Base-by-base conservation (phyloP, 2,113 vertebrate species). In the Brachypteracias leptosomus region DNA sequence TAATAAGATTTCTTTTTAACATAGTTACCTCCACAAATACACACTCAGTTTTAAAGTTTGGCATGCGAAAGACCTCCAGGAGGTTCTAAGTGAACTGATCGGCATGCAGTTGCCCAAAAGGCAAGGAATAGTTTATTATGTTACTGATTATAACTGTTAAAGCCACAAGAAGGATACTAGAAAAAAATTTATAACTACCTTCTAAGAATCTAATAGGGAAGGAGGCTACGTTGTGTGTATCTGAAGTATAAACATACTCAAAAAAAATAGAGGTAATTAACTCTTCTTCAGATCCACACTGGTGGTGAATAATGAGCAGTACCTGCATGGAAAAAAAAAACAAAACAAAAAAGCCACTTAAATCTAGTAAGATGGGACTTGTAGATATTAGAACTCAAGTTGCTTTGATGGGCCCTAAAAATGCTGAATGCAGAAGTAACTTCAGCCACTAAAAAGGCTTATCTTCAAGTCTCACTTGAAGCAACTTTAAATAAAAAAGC, bases 261-360 rank as follows among this genome's bases (percentile, higher is more conserved):
- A 98, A 98, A 42, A 98, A 98, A 98, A 97, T 97, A 98, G 97
- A 98, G 97, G 98, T 98, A 98, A 98, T 98, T 98, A 98, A 98
- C 95, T 98, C 98, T 98, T 98, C 98, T 98, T 98, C 98, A 98
- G 98, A 98, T 98, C 98, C 98, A 98, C 98, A 98, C 98, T 98
- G 93, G 95, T 98, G 98, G 98, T 98, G 98, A 98, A 98, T 98
- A 98, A 98, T 98, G 98, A 98, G 97, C 98, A 98, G 98, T 98
- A 98, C 98, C 98, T 98, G 98, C 97, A 98, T 98, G 98, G 97
- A 97, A 98, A 98, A 97, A 42, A 42, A 42, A 97, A 98, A 97
- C 91, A 97, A 98, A 98, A 98, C 96, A 98, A 98, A 98, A 98
- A 98, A 98, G 97, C 98, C 98, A 97, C 98, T 98, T 98, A 98